Percentiles rank a stretch among this genome's conserved stretches.
These are phyloP conservation scores for Diachasma alloeum DNA, from an alignment of 1,140 invertebrate species.

Conservation along the genomic window DNA sequence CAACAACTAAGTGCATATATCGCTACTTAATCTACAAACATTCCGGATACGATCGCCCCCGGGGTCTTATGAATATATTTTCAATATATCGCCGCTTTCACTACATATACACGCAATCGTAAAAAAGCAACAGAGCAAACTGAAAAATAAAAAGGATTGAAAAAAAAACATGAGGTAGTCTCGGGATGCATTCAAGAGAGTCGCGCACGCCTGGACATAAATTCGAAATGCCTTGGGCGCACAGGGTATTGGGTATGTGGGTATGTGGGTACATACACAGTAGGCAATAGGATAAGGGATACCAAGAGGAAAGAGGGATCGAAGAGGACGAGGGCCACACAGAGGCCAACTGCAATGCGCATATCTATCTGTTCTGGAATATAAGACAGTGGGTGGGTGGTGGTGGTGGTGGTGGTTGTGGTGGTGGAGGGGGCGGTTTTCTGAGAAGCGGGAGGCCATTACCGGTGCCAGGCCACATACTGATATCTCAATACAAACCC, in stretches of 20 bases:
- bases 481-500: conserved; percentile 65
- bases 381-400: conserved; percentile 13
- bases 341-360: conserved; percentile 39
- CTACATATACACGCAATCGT: background rate
- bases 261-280: conserved; percentile 27
- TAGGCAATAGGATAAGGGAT: conserved; percentile 12
- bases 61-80: conserved; percentile 38
- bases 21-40: conserved; percentile 24
- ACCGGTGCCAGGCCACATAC: conserved; percentile 57
- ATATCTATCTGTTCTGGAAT: conserved; percentile 44
- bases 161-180: background rate
- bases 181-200: conserved; percentile 19
- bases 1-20: conserved; percentile 17
- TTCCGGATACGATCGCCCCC: conserved; percentile 27
- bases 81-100: conserved; percentile 30
- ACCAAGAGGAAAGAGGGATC: conserved; percentile 9
- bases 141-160: background rate
- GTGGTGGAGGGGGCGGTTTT: conserved; percentile 45
- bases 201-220: conserved; percentile 32
- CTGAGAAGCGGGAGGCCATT: conserved; percentile 62
- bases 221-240: conserved; percentile 29
- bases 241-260: conserved; percentile 31
- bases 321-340: conserved; percentile 20
- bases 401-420: background rate
- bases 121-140: background rate